phyloP scores from a whole-genome alignment of 2,797 vertebrate species.

The Propithecus deckenii region DNA sequence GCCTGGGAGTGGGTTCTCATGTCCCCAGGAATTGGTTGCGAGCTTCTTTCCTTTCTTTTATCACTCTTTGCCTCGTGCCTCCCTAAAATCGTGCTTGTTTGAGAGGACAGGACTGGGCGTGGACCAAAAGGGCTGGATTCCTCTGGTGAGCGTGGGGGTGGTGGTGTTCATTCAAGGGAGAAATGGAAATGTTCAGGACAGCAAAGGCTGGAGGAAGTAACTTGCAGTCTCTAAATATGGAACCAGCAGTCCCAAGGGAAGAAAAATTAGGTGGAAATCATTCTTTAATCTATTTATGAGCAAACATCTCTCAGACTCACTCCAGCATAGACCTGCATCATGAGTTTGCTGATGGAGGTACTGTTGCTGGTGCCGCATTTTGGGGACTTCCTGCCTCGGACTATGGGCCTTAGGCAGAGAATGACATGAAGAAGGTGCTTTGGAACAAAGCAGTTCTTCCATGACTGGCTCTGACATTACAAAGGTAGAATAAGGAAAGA shows the following conservation, averaged over 20 bases:
- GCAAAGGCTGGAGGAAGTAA: not conserved
- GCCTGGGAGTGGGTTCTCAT: not conserved
- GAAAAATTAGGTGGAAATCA: constrained; percentile 23
- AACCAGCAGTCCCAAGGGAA: constrained; percentile 32
- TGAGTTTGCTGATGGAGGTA: not conserved
- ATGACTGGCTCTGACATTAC: not conserved
- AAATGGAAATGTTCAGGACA: not conserved
- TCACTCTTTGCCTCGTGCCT: not conserved
- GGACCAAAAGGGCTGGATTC: not conserved
- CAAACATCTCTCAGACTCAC: constrained; percentile 27
- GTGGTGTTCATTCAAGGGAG: not conserved
- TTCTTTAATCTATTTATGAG: constrained; percentile 39
- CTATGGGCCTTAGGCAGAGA: not conserved
- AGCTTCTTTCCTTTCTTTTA: not conserved
- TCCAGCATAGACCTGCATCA: rapidly evolving
- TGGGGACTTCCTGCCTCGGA: not conserved
- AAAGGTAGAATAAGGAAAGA: constrained; percentile 6
- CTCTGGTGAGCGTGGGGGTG: not conserved
- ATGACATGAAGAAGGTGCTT: not conserved
- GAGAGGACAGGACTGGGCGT: not conserved
- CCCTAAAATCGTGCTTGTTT: not conserved
- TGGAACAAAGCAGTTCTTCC: not conserved
- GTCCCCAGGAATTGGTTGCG: not conserved
- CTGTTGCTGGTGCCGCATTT: not conserved
- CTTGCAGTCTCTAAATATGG: not conserved